Base-by-base conservation (phyloP, 2,888 invertebrate species). In the Crepidodera aurea region DNA sequence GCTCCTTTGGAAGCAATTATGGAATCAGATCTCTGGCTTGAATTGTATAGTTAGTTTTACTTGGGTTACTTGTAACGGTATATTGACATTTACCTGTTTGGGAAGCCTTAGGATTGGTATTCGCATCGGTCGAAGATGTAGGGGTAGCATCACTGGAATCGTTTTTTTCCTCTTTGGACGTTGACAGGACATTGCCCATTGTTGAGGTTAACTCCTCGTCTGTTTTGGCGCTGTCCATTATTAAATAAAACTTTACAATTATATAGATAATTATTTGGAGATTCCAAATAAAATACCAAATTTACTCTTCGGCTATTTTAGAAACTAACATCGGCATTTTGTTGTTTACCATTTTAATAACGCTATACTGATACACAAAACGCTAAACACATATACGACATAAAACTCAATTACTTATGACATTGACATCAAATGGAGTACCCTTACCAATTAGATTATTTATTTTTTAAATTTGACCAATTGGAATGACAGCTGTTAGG, bases 71-170 rank as follows among this genome's bases (percentile, higher is more conserved):
- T 6, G 2, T 8, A 56, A 37, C 5, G 27, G 15, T 12, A 8
- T 54, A 46, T 39, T 39, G 25, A 19, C 13, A 27, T 59, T 57
- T 67, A 73, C 73, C 68, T 65, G 69, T 64, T 55, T 66, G 58
- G 32, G 70, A 67, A 29, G 69, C 59, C 46, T 64, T 71, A 61
- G 66, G 55, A 57, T 66, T 65, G 22, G 67, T 72, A 65, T 65
- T 71, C 46, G 79, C 78, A 71, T 79, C 79, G 12, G 79, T 79
- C 22, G 79, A 79, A 53, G 79, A 79, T 50, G 78, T 78, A 40
- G 79, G 79, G 55, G 75, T 75, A 55, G 78, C 76, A 74, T 79
- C 79, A 58, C 70, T 74, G 59, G 73, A 71, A 56, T 77, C 75
- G 62, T 63, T 73, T 75, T 77, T 75, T 63, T 75, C 76, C 53